These are phyloP conservation scores for Torymus aiolomorphi DNA, from an alignment of 2,888 invertebrate genomes.

Conservation along the genomic window DNA sequence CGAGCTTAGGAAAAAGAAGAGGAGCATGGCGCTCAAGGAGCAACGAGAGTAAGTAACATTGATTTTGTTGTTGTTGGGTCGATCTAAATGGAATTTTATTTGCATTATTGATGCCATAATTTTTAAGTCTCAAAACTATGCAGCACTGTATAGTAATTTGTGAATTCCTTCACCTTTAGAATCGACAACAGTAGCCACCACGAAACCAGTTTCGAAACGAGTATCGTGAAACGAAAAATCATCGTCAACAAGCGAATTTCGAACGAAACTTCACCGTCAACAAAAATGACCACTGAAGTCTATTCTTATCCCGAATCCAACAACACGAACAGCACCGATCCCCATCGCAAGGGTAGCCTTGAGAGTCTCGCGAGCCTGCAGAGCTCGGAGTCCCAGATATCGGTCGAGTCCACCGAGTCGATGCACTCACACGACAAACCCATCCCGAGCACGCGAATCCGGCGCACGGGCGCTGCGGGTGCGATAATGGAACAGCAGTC, in stretches of 20 bases:
- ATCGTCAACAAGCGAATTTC: conserved; percentile 71
- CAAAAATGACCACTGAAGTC: conserved; percentile 63
- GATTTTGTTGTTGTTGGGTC: no score
- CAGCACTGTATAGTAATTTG: no score
- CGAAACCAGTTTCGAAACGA: conserved; percentile 68
- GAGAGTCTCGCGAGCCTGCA: conserved; percentile 77
- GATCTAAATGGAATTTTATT: no score
- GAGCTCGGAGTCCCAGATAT: conserved; percentile 76
- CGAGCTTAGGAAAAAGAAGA: conserved; percentile 71
- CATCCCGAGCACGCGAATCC: conserved; percentile 70
- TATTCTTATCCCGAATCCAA: conserved; percentile 43
- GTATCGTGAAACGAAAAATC: conserved; percentile 70
- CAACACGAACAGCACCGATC: conserved; percentile 21
- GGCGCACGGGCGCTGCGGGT: conserved; percentile 63
- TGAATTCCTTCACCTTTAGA: conserved; percentile 10
- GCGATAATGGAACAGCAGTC: conserved; percentile 62
- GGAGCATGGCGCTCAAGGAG: conserved; percentile 50
- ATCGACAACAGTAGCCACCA: conserved; percentile 61
- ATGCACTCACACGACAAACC: conserved; percentile 71
- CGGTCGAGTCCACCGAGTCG: conserved; percentile 75
- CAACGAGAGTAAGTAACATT: conserved; percentile 58
- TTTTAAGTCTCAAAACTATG: not conserved
- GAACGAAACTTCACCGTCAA: conserved; percentile 72
- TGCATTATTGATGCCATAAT: not conserved
- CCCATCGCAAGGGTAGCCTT: conserved; percentile 76